These are phyloP conservation scores for Hesperia comma DNA, from an alignment of 2,888 invertebrate species.

Conservation along the genomic window DNA sequence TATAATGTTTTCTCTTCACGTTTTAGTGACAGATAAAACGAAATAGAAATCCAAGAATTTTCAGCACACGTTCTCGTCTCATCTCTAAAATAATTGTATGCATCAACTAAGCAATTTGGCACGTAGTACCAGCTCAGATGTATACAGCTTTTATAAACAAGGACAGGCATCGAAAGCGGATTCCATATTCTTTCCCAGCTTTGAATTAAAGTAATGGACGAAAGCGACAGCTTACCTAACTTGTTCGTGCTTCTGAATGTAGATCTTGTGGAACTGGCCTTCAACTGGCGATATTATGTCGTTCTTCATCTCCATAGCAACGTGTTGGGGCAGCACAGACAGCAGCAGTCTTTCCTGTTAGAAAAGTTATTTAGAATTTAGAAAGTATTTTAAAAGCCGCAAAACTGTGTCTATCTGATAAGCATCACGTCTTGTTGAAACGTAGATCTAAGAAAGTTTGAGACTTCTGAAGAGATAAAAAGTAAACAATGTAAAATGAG, in stretches of 20 bases:
- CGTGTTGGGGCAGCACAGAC: slow-evolving; percentile 94
- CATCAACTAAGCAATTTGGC: not conserved
- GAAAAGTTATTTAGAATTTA: slow-evolving; percentile 19
- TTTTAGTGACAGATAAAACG: not conserved
- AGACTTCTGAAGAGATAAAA: too few relatives aligned
- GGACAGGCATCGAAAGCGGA: not conserved
- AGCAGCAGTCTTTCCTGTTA: slow-evolving; percentile 91
- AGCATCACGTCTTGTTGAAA: too few relatives aligned
- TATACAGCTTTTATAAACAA: slow-evolving; percentile 4
- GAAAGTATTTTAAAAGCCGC: not conserved
- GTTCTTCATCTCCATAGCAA: slow-evolving; percentile 97
- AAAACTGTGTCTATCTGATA: not conserved
- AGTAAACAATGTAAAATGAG: too few relatives aligned
- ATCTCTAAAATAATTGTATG: not conserved
- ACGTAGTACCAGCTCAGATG: not conserved
- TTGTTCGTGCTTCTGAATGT: slow-evolving; percentile 96
- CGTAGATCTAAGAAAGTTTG: too few relatives aligned
- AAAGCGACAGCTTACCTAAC: slow-evolving; percentile 86
- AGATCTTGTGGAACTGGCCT: slow-evolving; percentile 97
- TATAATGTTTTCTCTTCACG: too few relatives aligned
- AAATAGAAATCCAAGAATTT: not conserved
- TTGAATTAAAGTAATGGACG: slow-evolving; percentile 8
- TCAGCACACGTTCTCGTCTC: not conserved
- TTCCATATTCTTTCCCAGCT: slow-evolving; percentile 3
- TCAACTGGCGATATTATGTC: slow-evolving; percentile 95